phyloP scores from a whole-genome alignment of 1,140 invertebrate species.

The Samia ricini region DNA sequence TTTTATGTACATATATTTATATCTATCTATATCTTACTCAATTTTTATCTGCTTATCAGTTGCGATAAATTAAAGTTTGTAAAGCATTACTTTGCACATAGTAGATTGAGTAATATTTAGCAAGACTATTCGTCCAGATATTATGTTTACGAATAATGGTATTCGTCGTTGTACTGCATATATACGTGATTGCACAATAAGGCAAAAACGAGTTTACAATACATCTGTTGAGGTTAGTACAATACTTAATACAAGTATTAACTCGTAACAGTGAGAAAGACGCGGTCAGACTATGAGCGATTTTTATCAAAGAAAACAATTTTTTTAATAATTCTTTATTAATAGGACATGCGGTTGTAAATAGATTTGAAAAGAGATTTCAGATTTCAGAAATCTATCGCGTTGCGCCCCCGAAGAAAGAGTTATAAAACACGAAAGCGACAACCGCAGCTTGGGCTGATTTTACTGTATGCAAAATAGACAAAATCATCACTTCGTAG shows the following conservation, averaged over 20 bases:
- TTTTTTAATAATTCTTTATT: no score
- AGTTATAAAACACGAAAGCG: no score
- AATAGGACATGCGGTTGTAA: no score
- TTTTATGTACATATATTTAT: no score
- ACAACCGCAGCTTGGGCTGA: no score
- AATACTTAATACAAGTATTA: not conserved
- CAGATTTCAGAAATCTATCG: no score
- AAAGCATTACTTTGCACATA: not conserved
- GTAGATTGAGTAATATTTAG: conserved; percentile 5
- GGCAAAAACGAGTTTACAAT: conserved; percentile 16
- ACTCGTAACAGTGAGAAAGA: not conserved
- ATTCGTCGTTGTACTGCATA: not conserved
- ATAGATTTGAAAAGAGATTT: no score
- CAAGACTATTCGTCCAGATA: not conserved
- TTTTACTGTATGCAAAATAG: no score
- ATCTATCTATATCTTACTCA: not conserved
- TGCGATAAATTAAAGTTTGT: not conserved
- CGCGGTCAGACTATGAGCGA: conserved; percentile 1
- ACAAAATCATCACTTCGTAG: no score
- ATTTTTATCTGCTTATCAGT: not conserved
- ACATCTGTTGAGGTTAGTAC: conserved; percentile 11
- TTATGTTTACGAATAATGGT: conserved; percentile 11
- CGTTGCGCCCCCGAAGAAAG: no score
- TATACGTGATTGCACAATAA: conserved; percentile 8
- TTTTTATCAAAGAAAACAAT: no score